Conservation (phyloP, 1,140 invertebrate species). For the Pogonognathellus flavescens region DNA sequence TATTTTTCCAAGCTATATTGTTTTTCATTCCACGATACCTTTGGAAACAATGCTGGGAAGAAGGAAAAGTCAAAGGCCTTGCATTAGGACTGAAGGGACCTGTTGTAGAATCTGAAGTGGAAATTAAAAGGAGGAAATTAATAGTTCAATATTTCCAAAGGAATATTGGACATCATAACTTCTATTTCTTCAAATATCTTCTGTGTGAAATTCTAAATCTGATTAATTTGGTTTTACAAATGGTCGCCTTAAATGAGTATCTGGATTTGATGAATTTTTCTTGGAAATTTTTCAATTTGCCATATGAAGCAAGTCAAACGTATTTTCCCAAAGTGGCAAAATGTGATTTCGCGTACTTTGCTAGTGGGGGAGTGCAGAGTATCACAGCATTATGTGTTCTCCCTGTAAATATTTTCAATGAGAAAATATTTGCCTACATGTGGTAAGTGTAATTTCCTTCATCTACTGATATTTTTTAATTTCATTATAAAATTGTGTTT, state of each 20-base stretch:
- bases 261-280: constrained; percentile 80
- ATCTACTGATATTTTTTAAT: too few relatives aligned
- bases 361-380: constrained; percentile 85
- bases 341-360: constrained; percentile 70
- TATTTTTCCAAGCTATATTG: constrained; percentile 79
- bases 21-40: constrained; percentile 82
- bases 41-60: constrained; percentile 76
- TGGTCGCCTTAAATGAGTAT: constrained; percentile 73
- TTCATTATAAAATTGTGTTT: too few relatives aligned
- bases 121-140: constrained; percentile 73
- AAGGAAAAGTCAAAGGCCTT: constrained; percentile 83
- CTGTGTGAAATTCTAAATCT: constrained; percentile 70
- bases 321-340: too few relatives aligned
- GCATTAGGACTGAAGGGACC: constrained; percentile 86
- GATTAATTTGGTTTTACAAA: constrained; percentile 69
- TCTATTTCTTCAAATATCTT: constrained; percentile 77
- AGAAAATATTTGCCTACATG: constrained; percentile 71
- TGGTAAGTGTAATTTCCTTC: constrained; percentile 68
- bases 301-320: constrained; percentile 74
- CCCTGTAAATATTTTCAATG: constrained; percentile 71
- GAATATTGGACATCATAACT: constrained; percentile 76
- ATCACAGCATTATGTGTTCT: constrained; percentile 76
- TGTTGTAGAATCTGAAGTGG: constrained; percentile 81
- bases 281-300: constrained; percentile 68
- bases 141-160: not conserved